Base-by-base conservation (phyloP, 2,113 vertebrate genomes). In the Otolemur garnettii region DNA sequence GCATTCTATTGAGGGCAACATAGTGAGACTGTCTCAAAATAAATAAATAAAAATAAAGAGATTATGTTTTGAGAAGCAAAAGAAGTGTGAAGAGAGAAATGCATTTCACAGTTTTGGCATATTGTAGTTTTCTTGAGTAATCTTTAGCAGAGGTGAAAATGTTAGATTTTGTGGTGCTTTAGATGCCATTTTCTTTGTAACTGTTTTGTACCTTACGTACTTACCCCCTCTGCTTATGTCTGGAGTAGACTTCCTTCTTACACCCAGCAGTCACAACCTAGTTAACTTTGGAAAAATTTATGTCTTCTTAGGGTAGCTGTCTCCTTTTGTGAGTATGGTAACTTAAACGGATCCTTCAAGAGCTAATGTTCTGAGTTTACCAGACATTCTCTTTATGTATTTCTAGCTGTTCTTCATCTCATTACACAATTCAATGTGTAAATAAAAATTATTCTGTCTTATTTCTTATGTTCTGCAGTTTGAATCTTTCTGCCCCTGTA, bases 101-200 rank as follows among this genome's bases (percentile, higher is more conserved):
- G 21, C 2, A 15, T 97, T 71, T 78, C 60, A 74, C 57, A 94
- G 92, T 69, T 91, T 97, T 45, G 91, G 74, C 35, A 24, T 66
- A 24, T 88, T 94, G 50, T 96, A 93, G 62, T 95, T 98, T 92
- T 96, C 87, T 96, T 93, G 82, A 83, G 91, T 87, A 64, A 57
- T 53, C 13, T 6, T 33, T 96, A 91, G 66, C 92, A 96, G 69
- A 93, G 71, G 13, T 6, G 55, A 85, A 94, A 82, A 77, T 92
- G 88, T 35, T 87, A 53, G 35, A 28, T 82, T 87, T 50, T 45
- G 90, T 96, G 93, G 86, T 95, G 78, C 0, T 82, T 87, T 69
- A 33, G 77, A 26, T 91, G 21, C 66, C 45, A 38, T 96, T 96
- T 93, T 93, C 84, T 18, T 81, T 17, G 21, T 74, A 72, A 82